Base-by-base conservation (phyloP, 2,113 vertebrate genomes). In the Promerops cafer region DNA sequence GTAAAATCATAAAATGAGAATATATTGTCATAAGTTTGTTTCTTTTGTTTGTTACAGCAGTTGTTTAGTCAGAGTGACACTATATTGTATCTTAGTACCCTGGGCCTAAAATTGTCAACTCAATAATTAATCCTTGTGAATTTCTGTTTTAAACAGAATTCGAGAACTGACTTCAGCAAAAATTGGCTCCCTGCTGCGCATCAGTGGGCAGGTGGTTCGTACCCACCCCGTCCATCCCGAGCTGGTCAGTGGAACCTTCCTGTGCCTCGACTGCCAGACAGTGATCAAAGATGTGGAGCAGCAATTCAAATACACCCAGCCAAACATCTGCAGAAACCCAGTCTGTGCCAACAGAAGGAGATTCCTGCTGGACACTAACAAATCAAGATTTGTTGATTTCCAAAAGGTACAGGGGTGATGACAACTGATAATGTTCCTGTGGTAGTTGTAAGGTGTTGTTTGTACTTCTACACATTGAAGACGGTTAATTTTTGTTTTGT, bases 271-370 rank as follows among this genome's bases (percentile, higher is more conserved):
- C 98, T 99, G 99, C 96, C 99, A 99, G 97, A 99, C 98, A 0
- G 85, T 99, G 94, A 97, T 99, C 95, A 99, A 98, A 89, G 99
- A 99, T 8, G 99, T 99, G 90, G 98, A 99, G 17, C 99, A 99
- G 97, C 99, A 99, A 89, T 99, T 99, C 97, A 99, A 99, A 86
- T 99, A 99, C 96, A 99, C 99, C 1, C 99, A 99, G 40, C 99
- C 99, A 2, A 99, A 98, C 93, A 99, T 99, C 97, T 99, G 99
- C 98, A 98, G 99, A 52, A 99, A 99, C 95, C 99, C 99, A 2
- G 99, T 99, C 88, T 99, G 99, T 98, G 99, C 98, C 98, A 99
- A 99, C 93, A 99, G 99, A 47, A 97, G 97, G 76, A 98, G 99
- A 94, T 99, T 99, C 98, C 98, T 99, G 96, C 98, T 99, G 27